Conservation (phyloP, 2,888 invertebrate genomes). For the Nycteola revayana region DNA sequence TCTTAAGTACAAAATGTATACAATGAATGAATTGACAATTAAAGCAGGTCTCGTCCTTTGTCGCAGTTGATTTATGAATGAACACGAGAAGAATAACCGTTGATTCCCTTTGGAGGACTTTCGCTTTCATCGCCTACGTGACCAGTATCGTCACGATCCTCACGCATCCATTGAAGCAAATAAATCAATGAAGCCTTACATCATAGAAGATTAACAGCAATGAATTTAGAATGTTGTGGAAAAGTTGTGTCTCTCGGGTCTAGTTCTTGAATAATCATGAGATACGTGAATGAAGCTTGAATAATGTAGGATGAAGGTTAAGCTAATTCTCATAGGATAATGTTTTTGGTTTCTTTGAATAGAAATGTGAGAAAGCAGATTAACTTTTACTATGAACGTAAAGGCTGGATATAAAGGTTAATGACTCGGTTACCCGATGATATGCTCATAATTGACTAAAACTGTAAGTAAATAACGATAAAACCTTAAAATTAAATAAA, state of each 20-base stretch:
- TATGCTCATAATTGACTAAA: no score
- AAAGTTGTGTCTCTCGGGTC: slow-evolving; percentile 33
- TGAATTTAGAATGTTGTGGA: slow-evolving; percentile 31
- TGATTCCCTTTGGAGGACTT: slow-evolving; percentile 46
- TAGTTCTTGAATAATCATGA: slow-evolving; percentile 44
- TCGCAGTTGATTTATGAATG: slow-evolving; percentile 48
- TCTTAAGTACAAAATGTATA: slow-evolving; percentile 24
- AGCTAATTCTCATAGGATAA: neutral
- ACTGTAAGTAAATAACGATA: no score
- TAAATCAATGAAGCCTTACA: slow-evolving; percentile 32
- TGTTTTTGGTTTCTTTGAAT: no score
- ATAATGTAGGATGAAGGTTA: slow-evolving; percentile 34
- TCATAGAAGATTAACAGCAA: slow-evolving; percentile 28
- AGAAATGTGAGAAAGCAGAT: slow-evolving; percentile 11
- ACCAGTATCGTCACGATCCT: slow-evolving; percentile 30
- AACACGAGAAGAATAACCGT: slow-evolving; percentile 41
- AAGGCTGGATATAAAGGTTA: neutral
- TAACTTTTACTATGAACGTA: slow-evolving; percentile 21
- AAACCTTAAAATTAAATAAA: no score
- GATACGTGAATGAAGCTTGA: slow-evolving; percentile 37
- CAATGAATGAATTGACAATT: slow-evolving; percentile 19
- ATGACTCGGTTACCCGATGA: slow-evolving; percentile 7
- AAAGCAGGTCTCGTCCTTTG: slow-evolving; percentile 30
- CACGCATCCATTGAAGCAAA: slow-evolving; percentile 29
- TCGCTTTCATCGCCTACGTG: slow-evolving; percentile 49